Evolutionary conservation across 2,888 invertebrate genomes (phyloP).

Genomic region (Pollenia amentaria): DNA sequence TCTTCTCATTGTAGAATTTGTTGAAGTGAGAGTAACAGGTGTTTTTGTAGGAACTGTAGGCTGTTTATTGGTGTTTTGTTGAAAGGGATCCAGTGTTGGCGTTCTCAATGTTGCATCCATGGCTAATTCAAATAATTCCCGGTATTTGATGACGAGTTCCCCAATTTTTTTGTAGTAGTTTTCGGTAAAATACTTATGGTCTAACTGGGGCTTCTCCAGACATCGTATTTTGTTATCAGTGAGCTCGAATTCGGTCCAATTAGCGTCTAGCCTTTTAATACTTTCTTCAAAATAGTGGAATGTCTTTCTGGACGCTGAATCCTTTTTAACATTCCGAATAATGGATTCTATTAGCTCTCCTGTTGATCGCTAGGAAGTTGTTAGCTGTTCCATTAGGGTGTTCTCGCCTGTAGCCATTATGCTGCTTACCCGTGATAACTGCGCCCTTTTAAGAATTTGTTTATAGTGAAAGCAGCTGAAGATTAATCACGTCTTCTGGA

Average conservation of each 20-base stretch:
- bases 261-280: slow-evolving; percentile 2
- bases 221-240: background rate
- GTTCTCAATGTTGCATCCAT: background rate
- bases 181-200: background rate
- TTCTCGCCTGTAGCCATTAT: background rate
- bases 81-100: background rate
- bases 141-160: background rate
- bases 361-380: background rate
- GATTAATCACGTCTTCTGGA: no score
- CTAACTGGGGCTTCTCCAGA: background rate
- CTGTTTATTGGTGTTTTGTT: background rate
- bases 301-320: background rate
- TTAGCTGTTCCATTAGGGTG: background rate
- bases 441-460: background rate
- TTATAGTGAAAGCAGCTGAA: background rate
- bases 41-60: background rate
- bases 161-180: background rate
- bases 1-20: no score
- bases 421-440: background rate
- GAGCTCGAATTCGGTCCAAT: background rate
- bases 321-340: background rate
- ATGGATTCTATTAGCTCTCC: background rate
- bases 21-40: background rate
- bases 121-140: background rate
- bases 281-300: background rate